Evolutionary conservation across 2,797 vertebrate genomes (phyloP).

Genomic region (Kryptopterus vitreolus): DNA sequence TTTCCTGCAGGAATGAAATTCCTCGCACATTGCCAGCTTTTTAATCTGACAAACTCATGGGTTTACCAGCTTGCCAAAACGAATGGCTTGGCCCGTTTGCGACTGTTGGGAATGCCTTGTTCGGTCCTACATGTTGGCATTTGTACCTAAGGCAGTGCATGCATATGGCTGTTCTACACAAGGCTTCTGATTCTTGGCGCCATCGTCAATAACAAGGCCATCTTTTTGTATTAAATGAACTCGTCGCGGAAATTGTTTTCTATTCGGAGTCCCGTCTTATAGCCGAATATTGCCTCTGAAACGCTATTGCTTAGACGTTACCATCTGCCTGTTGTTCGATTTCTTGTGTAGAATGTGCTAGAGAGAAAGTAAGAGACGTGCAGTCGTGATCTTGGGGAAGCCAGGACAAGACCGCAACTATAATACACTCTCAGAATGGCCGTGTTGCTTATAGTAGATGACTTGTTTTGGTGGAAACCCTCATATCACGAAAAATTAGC

Average conservation of each 20-base stretch:
- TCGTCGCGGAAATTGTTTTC: neutral
- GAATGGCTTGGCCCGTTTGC: slow-evolving; percentile 46
- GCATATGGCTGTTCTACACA: slow-evolving; percentile 61
- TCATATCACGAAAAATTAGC: neutral
- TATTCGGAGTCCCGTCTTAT: neutral
- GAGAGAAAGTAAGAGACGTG: neutral
- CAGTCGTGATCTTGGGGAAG: neutral
- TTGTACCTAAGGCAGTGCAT: slow-evolving; percentile 57
- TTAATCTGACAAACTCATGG: slow-evolving; percentile 47
- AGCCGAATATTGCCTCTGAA: neutral
- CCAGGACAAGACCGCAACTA: neutral
- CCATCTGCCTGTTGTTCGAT: neutral
- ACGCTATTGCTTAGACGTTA: neutral
- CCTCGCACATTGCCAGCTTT: slow-evolving; percentile 37
- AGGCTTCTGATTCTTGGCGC: slow-evolving; percentile 57
- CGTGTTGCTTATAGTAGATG: neutral
- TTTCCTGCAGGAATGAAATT: slow-evolving; percentile 52
- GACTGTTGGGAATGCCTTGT: slow-evolving; percentile 60
- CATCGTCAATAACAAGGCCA: slow-evolving; percentile 59
- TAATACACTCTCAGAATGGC: neutral
- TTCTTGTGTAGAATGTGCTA: neutral
- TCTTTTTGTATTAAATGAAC: neutral
- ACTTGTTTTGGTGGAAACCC: neutral
- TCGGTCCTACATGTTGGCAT: slow-evolving; percentile 56
- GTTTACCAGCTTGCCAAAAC: slow-evolving; percentile 33